Conservation (phyloP, 2,888 invertebrate species). For the Drosophila dives region DNA sequence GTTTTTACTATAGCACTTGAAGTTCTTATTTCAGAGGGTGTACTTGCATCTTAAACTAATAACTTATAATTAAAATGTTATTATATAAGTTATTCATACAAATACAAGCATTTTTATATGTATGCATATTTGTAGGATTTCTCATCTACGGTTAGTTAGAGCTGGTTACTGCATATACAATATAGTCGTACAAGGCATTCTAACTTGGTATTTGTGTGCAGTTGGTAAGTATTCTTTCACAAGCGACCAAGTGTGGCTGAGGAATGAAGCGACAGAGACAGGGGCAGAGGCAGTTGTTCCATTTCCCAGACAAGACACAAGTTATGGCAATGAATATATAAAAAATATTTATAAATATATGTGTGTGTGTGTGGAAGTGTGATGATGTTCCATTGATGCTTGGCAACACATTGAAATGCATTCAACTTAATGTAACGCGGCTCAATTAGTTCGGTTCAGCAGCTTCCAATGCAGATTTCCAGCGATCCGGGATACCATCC, state of each 20-base stretch:
- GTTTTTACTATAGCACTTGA: not conserved
- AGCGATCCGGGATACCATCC: slow-evolving; percentile 50
- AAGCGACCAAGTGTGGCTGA: slow-evolving; percentile 23
- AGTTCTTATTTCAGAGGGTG: not conserved
- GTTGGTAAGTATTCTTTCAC: slow-evolving; percentile 26
- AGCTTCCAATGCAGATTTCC: slow-evolving; percentile 77
- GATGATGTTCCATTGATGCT: slow-evolving; percentile 56
- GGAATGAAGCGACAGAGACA: slow-evolving; percentile 2
- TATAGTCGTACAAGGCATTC: slow-evolving; percentile 3
- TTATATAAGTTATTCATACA: not conserved
- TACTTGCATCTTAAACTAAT: not conserved
- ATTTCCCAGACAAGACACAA: slow-evolving; percentile 62
- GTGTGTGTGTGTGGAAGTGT: not conserved
- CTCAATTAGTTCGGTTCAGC: slow-evolving; percentile 85
- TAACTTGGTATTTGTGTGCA: slow-evolving; percentile 4
- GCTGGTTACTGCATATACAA: not conserved
- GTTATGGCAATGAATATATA: slow-evolving; percentile 15
- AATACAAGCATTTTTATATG: not conserved
- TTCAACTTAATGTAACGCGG: slow-evolving; percentile 85
- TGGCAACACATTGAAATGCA: slow-evolving; percentile 83
- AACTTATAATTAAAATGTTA: slow-evolving; percentile 3
- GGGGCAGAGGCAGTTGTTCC: slow-evolving; percentile 54
- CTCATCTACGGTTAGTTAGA: not conserved
- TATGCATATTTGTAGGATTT: not conserved
- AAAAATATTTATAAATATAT: not conserved